Conservation (phyloP, 2,113 vertebrate genomes). For the Chamaea fasciata region DNA sequence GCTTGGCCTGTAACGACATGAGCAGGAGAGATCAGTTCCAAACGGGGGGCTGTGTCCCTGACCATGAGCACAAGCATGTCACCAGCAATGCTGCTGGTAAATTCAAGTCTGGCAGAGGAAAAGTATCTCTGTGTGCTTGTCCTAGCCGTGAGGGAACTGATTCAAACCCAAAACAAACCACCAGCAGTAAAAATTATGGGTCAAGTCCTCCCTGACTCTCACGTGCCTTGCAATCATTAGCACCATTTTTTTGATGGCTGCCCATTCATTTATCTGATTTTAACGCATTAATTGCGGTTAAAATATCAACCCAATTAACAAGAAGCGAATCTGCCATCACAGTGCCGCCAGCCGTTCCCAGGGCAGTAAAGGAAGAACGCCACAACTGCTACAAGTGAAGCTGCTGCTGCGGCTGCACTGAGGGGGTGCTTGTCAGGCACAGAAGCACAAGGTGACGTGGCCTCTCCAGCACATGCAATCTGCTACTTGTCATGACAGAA, state of each 20-base stretch:
- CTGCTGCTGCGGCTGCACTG: not conserved
- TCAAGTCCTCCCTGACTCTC: not conserved
- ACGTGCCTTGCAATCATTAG: not conserved
- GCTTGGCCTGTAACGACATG: slow-evolving; percentile 49
- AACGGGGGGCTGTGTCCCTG: not conserved
- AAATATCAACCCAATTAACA: not conserved
- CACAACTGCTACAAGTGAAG: not conserved
- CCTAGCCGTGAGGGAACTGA: fast-evolving
- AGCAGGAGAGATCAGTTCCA: not conserved
- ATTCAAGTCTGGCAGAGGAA: fast-evolving
- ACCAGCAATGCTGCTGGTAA: not conserved
- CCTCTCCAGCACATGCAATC: not conserved
- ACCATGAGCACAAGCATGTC: not conserved
- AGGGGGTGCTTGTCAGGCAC: not conserved
- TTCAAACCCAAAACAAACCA: not conserved
- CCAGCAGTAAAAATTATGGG: not conserved
- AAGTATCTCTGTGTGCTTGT: not conserved
- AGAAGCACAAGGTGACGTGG: fast-evolving
- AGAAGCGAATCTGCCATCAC: not conserved
- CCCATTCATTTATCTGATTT: not conserved
- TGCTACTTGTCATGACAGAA: not conserved
- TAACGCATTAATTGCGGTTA: not conserved
- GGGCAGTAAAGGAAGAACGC: not conserved
- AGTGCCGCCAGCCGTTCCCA: fast-evolving
- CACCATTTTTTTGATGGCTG: not conserved